Conservation (phyloP, 2,888 invertebrate genomes). For the Dasypolia templi region DNA sequence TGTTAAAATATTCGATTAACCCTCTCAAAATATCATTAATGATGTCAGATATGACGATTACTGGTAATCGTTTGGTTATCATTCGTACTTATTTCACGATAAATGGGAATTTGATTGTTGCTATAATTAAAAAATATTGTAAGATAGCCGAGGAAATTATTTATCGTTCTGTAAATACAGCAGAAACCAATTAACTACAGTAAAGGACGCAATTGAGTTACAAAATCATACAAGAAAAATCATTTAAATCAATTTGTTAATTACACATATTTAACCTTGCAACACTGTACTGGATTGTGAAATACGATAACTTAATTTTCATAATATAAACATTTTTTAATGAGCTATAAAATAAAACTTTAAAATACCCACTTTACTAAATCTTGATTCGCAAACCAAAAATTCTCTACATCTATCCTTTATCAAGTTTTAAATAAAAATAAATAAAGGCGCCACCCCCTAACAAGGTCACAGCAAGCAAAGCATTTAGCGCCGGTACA, state of each 20-base stretch:
- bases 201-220: constrained; percentile 10
- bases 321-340: background rate
- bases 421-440: no score
- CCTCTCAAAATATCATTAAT: constrained; percentile 68
- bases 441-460: constrained; percentile 39
- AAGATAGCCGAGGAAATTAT: constrained; percentile 52
- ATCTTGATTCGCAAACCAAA: background rate
- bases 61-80: constrained; percentile 71
- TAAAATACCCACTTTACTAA: background rate
- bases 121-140: constrained; percentile 59
- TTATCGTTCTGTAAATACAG: constrained; percentile 47
- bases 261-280: constrained; percentile 10
- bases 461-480: constrained; percentile 78
- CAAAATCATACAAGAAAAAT: constrained; percentile 26
- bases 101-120: constrained; percentile 61
- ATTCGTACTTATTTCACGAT: constrained; percentile 65
- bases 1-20: constrained; percentile 69
- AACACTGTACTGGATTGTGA: background rate
- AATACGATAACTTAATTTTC: background rate
- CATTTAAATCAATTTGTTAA: constrained; percentile 34
- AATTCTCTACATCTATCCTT: background rate
- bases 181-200: constrained; percentile 40
- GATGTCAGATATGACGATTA: constrained; percentile 67
- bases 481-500: constrained; percentile 89
- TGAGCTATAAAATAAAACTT: no score